Conservation (phyloP, 2,113 vertebrate species). For the Cyphotilapia sp. region DNA sequence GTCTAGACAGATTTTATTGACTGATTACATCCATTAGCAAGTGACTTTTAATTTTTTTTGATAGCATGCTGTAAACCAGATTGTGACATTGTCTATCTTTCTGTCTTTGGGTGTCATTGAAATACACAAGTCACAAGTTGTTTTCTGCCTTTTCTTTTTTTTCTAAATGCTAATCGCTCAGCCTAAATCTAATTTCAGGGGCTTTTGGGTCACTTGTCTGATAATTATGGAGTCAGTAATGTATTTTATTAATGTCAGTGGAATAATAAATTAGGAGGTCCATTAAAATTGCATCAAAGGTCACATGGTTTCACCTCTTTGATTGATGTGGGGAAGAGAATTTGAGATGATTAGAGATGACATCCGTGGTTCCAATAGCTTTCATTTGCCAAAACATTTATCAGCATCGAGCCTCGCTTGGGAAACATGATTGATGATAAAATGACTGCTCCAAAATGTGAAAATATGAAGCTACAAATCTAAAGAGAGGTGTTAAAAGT, state of each 20-base stretch:
- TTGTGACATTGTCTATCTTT: not conserved
- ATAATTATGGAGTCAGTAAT: slow-evolving; percentile 4
- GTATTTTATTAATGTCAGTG: not conserved
- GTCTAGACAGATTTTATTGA: slow-evolving; percentile 32
- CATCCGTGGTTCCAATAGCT: not conserved
- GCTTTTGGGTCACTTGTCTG: not conserved
- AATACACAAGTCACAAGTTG: not conserved
- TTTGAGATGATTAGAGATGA: not conserved
- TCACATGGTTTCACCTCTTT: not conserved
- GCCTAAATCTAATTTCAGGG: not conserved
- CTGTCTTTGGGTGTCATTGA: not conserved
- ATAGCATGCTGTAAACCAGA: not conserved
- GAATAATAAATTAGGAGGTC: not conserved
- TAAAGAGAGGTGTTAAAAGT: not conserved
- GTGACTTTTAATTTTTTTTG: not conserved
- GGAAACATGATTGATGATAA: not conserved
- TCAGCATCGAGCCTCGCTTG: not conserved
- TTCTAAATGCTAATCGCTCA: not conserved
- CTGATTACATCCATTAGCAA: slow-evolving; percentile 30
- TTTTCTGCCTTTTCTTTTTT: not conserved
- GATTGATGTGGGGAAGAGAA: not conserved
- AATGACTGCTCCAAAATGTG: not conserved
- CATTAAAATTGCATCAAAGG: slow-evolving; percentile 6
- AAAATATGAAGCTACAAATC: not conserved
- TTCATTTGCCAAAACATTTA: not conserved